A percentile compares a stretch with the other conserved stretches of the same genome.
Evolutionary conservation across 1,140 invertebrate genomes (phyloP).

Genomic region (Pissodes strobi): DNA sequence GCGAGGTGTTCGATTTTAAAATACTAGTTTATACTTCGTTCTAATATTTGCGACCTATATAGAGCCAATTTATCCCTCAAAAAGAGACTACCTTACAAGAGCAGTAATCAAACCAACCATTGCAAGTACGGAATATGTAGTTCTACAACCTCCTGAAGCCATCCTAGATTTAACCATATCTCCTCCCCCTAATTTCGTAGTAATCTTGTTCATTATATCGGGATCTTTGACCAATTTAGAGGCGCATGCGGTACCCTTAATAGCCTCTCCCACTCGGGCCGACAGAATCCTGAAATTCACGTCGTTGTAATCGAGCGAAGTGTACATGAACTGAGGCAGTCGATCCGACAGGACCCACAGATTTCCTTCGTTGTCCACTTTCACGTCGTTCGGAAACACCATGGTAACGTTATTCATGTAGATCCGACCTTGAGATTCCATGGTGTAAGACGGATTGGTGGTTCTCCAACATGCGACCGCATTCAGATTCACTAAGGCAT

Average conservation of each 20-base stretch:
- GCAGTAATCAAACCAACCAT: too few relatives aligned
- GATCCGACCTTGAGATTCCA: slow-evolving; percentile 69
- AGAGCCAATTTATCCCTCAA: too few relatives aligned
- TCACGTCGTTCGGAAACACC: slow-evolving; percentile 78
- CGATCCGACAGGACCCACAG: slow-evolving; percentile 76
- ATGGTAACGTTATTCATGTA: slow-evolving; percentile 72
- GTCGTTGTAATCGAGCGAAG: slow-evolving; percentile 64
- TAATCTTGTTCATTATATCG: slow-evolving; percentile 38
- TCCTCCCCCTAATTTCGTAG: slow-evolving; percentile 1
- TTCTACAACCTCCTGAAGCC: too few relatives aligned
- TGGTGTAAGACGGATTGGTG: slow-evolving; percentile 64
- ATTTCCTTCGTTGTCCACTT: slow-evolving; percentile 71
- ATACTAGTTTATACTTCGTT: too few relatives aligned
- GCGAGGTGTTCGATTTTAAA: too few relatives aligned
- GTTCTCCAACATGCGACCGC: slow-evolving; percentile 79
- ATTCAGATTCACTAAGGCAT: slow-evolving; percentile 74
- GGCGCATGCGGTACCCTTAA: slow-evolving; percentile 71
- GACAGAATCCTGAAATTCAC: slow-evolving; percentile 75
- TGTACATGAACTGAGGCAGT: slow-evolving; percentile 72
- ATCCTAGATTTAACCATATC: slow-evolving; percentile 8
- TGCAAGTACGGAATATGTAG: too few relatives aligned
- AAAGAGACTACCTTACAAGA: too few relatives aligned
- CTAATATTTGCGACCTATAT: too few relatives aligned
- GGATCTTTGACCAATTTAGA: slow-evolving; percentile 45
- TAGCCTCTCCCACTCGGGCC: slow-evolving; percentile 67